These are phyloP conservation scores for Alexandromys fortis DNA, from an alignment of 2,113 vertebrate genomes.

Conservation along the genomic window DNA sequence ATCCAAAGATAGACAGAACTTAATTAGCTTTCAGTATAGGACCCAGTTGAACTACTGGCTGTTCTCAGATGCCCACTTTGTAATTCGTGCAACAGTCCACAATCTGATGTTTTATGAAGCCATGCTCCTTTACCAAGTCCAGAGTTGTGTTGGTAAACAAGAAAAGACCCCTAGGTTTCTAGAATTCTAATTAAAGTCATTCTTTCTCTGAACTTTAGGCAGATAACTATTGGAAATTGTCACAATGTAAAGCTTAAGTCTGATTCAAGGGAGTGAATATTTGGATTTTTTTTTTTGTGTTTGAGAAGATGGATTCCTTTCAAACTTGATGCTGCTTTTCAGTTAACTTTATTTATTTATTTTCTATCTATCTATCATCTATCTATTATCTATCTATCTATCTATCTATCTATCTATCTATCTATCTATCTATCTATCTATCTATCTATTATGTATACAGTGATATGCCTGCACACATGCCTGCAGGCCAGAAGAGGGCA, in stretches of 20 bases:
- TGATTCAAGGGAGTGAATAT: not conserved
- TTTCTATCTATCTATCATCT: too few species aligned
- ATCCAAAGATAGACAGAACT: not conserved
- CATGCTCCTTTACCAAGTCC: not conserved
- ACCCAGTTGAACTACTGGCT: not conserved
- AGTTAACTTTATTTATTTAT: not conserved
- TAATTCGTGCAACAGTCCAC: not conserved
- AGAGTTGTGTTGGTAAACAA: not conserved
- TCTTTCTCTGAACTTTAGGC: not conserved
- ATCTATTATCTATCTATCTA: too few species aligned
- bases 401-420: too few species aligned
- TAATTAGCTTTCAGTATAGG: not conserved
- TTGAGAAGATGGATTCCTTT: not conserved
- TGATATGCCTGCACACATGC: too few species aligned
- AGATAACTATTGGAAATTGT: not conserved
- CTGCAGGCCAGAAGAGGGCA: too few species aligned
- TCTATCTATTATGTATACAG: too few species aligned
- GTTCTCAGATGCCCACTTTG: not conserved
- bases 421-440: too few species aligned
- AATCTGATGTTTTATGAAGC: not conserved
- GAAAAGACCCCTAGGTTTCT: not conserved
- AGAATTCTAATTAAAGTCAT: not conserved
- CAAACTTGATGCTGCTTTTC: not conserved
- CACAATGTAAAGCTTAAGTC: not conserved
- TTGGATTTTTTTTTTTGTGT: not conserved